Evolutionary conservation across 35 echinoderm and acorn worm species (phyloP).

Genomic region (Acanthaster planci): DNA sequence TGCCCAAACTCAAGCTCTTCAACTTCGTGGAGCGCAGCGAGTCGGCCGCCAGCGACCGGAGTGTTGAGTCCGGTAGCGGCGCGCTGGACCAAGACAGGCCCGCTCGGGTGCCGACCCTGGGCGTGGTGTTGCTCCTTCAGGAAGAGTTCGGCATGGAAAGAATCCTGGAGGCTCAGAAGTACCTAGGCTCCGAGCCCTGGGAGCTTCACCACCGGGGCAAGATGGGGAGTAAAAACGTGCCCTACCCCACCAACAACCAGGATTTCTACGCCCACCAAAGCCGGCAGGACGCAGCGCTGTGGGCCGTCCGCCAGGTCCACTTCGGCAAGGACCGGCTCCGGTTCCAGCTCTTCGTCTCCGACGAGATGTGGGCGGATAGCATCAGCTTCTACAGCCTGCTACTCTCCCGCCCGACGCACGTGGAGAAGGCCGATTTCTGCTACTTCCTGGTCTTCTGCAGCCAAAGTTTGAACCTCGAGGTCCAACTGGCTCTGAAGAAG

Average conservation of each 20-base stretch:
- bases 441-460: slow-evolving; percentile 72
- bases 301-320: slow-evolving; percentile 76
- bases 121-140: slow-evolving; percentile 68
- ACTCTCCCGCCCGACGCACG: slow-evolving; percentile 41
- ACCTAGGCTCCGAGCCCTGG: slow-evolving; percentile 62
- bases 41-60: slow-evolving; percentile 18
- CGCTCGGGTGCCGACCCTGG: slow-evolving; percentile 32
- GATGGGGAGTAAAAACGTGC: slow-evolving; percentile 45
- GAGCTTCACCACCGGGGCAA: slow-evolving; percentile 50
- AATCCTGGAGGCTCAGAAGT: slow-evolving; percentile 68
- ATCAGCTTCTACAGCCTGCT: slow-evolving; percentile 61
- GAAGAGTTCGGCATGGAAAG: slow-evolving; percentile 77
- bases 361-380: slow-evolving; percentile 60
- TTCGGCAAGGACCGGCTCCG: slow-evolving; percentile 62
- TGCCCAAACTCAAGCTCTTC: slow-evolving; percentile 74
- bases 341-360: slow-evolving; percentile 79
- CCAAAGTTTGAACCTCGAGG: slow-evolving; percentile 62
- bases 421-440: slow-evolving; percentile 65
- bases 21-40: slow-evolving; percentile 78
- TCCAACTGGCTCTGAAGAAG: slow-evolving; percentile 71
- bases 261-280: slow-evolving; percentile 65
- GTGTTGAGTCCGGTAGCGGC: slow-evolving; percentile 16
- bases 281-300: slow-evolving; percentile 51
- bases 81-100: neutral
- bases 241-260: slow-evolving; percentile 74